Evolutionary conservation across 53 echinoderm and acorn worm genomes (phyloP).

Genomic region (Actinopyga echinites): DNA sequence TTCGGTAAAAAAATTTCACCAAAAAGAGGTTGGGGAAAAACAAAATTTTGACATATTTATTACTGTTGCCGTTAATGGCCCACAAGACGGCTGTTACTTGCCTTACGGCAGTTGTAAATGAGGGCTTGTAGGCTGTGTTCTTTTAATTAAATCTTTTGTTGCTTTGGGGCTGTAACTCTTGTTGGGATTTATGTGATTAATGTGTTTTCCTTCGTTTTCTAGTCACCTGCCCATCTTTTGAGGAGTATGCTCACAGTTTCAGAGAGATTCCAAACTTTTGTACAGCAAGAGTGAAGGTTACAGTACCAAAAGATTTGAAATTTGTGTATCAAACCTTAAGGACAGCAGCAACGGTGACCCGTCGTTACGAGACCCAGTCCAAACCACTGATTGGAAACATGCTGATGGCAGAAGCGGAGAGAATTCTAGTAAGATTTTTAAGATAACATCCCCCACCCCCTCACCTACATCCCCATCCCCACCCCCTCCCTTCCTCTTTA

Average conservation of each 20-base stretch:
- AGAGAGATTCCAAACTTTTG: constrained; percentile 20
- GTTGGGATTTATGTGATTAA: too few relatives aligned
- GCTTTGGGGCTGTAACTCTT: too few relatives aligned
- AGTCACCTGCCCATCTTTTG: constrained; percentile 31
- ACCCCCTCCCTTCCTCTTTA: too few relatives aligned
- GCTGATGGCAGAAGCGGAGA: constrained; percentile 30
- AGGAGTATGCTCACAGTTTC: constrained; percentile 26
- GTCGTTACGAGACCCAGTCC: background rate
- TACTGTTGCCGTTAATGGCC: too few relatives aligned
- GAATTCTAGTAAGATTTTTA: constrained; percentile 4
- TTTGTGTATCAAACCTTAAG: constrained; percentile 24
- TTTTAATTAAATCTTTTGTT: too few relatives aligned
- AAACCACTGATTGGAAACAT: background rate
- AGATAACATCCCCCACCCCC: background rate
- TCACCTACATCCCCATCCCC: too few relatives aligned
- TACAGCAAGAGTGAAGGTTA: background rate
- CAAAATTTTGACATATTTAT: too few relatives aligned
- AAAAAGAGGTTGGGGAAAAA: too few relatives aligned
- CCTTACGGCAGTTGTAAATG: too few relatives aligned
- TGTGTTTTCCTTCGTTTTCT: background rate
- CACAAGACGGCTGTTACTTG: too few relatives aligned
- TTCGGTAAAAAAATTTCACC: too few relatives aligned
- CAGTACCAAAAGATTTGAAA: constrained; percentile 15
- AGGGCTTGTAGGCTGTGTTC: too few relatives aligned
- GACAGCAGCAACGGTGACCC: constrained; percentile 5